Conservation (phyloP, 2,797 vertebrate species). For the Falco columbarius region DNA sequence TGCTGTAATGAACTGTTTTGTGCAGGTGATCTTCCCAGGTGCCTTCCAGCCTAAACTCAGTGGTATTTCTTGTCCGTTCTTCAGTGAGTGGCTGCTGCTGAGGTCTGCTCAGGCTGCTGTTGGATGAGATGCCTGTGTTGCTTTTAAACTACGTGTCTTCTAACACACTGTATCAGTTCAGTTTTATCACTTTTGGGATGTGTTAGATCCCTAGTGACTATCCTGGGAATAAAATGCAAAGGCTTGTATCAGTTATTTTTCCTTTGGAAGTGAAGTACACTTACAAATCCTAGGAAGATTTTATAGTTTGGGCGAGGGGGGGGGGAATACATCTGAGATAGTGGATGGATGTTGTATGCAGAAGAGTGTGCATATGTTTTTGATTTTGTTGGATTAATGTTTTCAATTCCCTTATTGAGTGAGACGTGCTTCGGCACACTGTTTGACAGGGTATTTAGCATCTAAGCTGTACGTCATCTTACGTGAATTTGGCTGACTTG, state of each 20-base stretch:
- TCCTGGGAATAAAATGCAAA: not conserved
- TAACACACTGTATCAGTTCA: not conserved
- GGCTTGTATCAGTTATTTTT: not conserved
- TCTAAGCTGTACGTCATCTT: not conserved
- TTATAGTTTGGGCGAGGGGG: not conserved
- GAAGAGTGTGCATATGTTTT: not conserved
- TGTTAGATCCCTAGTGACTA: not conserved
- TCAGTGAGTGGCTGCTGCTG: not conserved
- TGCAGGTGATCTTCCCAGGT: not conserved
- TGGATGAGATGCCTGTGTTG: not conserved
- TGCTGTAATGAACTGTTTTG: not conserved
- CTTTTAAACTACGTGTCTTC: not conserved
- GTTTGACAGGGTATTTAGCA: conserved; percentile 10
- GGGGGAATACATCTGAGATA: not conserved
- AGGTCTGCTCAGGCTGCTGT: not conserved
- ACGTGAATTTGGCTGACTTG: conserved; percentile 63
- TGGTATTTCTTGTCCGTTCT: not conserved
- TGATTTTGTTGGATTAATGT: not conserved
- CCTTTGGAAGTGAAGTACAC: not conserved
- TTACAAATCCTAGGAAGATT: not conserved
- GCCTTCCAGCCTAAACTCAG: not conserved
- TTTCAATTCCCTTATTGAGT: conserved; percentile 18
- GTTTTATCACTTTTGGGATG: not conserved
- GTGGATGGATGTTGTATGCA: not conserved
- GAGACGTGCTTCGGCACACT: conserved; percentile 51